Evolutionary conservation across 1,140 invertebrate genomes (phyloP).

Genomic region (Drosophila kepulauana): DNA sequence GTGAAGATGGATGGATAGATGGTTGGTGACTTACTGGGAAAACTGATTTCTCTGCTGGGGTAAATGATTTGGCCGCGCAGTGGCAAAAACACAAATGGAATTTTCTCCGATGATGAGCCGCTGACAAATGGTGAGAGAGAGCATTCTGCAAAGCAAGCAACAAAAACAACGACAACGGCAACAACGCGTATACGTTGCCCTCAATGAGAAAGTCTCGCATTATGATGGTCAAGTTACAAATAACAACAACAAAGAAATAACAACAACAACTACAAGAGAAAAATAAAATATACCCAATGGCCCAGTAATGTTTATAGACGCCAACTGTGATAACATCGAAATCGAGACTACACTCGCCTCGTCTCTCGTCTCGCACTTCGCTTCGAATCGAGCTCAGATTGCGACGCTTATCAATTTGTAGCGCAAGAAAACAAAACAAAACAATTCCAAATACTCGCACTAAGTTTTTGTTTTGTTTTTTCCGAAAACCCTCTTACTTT

Average conservation of each 20-base stretch:
- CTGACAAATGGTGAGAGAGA: constrained; percentile 92
- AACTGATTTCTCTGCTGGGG: constrained; percentile 93
- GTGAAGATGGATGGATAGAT: not conserved
- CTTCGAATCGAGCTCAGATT: constrained; percentile 35
- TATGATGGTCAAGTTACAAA: constrained; percentile 29
- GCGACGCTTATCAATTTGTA: constrained; percentile 62
- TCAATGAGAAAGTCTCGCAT: constrained; percentile 61
- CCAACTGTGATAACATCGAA: constrained; percentile 44
- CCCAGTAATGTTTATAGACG: constrained; percentile 20
- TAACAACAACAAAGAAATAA: not conserved
- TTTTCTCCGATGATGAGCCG: constrained; percentile 90
- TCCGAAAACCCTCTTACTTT: constrained; percentile 69
- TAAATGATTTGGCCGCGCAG: constrained; percentile 94
- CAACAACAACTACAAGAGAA: not conserved
- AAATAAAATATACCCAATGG: constrained; percentile 12
- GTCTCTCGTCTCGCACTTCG: too few relatives aligned
- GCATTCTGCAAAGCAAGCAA: constrained; percentile 88
- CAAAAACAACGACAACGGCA: constrained; percentile 13
- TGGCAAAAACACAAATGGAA: constrained; percentile 94
- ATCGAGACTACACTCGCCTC: not conserved
- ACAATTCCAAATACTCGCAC: constrained; percentile 49
- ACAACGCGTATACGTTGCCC: constrained; percentile 12
- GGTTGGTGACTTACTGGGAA: constrained; percentile 88
- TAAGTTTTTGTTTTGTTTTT: constrained; percentile 58
- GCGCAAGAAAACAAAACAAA: constrained; percentile 17